These are phyloP conservation scores for Drosophila bocqueti DNA, from an alignment of 1,140 invertebrate genomes.

Conservation along the genomic window DNA sequence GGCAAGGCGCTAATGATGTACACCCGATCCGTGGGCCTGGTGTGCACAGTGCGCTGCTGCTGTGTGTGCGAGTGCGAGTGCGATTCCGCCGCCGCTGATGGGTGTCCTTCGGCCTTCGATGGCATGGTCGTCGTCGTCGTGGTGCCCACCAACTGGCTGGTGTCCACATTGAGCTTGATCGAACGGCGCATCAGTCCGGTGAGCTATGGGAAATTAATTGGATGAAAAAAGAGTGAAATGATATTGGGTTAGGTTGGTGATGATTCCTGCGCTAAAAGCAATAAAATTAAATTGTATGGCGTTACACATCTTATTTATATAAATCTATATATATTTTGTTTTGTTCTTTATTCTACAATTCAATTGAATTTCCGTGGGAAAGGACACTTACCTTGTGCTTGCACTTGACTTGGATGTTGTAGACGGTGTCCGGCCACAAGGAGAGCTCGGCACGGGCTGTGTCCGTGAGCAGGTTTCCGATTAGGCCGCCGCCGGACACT, in stretches of 20 bases:
- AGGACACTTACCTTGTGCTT: slow-evolving; percentile 81
- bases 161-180: slow-evolving; percentile 77
- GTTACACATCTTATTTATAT: background rate
- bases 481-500: slow-evolving; percentile 92
- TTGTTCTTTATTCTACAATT: background rate
- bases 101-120: background rate
- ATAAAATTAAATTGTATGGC: background rate
- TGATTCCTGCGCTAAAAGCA: background rate
- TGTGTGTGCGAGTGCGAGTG: background rate
- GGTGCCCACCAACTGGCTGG: slow-evolving; percentile 61
- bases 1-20: slow-evolving; percentile 74
- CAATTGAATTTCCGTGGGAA: background rate
- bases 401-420: slow-evolving; percentile 90
- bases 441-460: slow-evolving; percentile 91
- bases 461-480: slow-evolving; percentile 93
- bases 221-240: background rate
- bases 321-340: background rate
- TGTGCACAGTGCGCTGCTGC: slow-evolving; percentile 5
- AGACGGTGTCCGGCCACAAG: slow-evolving; percentile 92
- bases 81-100: background rate
- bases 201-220: slow-evolving; percentile 34
- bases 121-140: slow-evolving; percentile 7
- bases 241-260: background rate
- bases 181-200: slow-evolving; percentile 80
- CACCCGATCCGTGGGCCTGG: slow-evolving; percentile 65